Conservation (phyloP, 1,140 invertebrate genomes). For the Pectinophora gossypiella region DNA sequence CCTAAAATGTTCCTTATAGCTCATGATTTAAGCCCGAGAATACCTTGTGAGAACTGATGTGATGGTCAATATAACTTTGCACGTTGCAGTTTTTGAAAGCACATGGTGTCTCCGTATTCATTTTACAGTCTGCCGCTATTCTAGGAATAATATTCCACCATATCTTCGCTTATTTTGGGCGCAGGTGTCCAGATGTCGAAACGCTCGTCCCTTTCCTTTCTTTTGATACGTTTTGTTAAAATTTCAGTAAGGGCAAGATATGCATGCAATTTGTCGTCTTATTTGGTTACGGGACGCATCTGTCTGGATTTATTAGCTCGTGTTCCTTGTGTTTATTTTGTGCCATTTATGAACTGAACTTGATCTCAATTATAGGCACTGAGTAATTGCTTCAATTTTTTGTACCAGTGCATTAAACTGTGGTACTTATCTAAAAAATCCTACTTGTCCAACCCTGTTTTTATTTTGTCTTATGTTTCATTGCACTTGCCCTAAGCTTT, state of each 20-base stretch:
- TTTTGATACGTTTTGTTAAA: slow-evolving; percentile 10
- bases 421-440: too few relatives aligned
- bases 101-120: slow-evolving; percentile 59
- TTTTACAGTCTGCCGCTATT: slow-evolving; percentile 73
- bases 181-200: slow-evolving; percentile 67
- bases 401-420: slow-evolving; percentile 25
- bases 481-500: too few relatives aligned
- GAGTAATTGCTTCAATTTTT: slow-evolving; percentile 25
- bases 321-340: slow-evolving; percentile 25
- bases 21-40: neutral
- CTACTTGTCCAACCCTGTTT: too few relatives aligned
- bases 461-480: too few relatives aligned
- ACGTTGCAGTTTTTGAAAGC: slow-evolving; percentile 53
- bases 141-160: slow-evolving; percentile 64
- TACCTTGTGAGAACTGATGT: neutral
- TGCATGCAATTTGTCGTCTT: slow-evolving; percentile 39
- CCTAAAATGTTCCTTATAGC: neutral
- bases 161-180: slow-evolving; percentile 54
- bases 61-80: neutral
- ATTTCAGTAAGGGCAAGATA: slow-evolving; percentile 10
- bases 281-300: slow-evolving; percentile 30
- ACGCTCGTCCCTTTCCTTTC: slow-evolving; percentile 14
- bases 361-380: slow-evolving; percentile 39
- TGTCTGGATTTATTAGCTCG: slow-evolving; percentile 48
- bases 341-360: slow-evolving; percentile 32